These are phyloP conservation scores for Sclerurus mexicanus DNA, from an alignment of 2,113 vertebrate species.

Conservation along the genomic window DNA sequence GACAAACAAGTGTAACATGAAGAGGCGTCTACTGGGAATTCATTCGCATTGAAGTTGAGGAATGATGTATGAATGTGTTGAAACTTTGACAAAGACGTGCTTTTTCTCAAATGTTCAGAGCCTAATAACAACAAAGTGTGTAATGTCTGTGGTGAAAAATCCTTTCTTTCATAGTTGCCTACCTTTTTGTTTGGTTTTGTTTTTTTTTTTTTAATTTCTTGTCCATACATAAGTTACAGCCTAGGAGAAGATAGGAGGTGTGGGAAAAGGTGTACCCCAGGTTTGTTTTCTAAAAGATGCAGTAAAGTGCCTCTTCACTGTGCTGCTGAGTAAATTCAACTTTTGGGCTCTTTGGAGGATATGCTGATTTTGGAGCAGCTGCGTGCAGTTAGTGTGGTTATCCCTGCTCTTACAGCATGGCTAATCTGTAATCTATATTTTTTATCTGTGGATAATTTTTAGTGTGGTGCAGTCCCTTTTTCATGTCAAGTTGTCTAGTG, in stretches of 20 bases:
- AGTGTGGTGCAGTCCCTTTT: background rate
- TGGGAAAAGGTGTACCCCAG: background rate
- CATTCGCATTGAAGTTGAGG: background rate
- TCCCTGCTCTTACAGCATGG: background rate
- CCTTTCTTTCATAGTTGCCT: background rate
- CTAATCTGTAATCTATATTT: background rate
- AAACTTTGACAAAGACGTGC: background rate
- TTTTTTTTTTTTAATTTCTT: background rate
- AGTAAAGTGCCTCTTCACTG: background rate
- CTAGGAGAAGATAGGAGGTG: background rate
- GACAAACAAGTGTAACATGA: slow-evolving; percentile 3
- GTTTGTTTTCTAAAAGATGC: background rate
- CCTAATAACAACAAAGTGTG: background rate
- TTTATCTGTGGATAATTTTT: background rate
- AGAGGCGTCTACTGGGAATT: background rate
- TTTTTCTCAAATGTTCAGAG: slow-evolving; percentile 5
- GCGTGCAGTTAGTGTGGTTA: background rate
- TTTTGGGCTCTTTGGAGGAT: background rate
- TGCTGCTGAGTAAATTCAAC: background rate
- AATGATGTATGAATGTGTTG: slow-evolving; percentile 8
- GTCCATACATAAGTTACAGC: background rate
- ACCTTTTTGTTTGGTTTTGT: background rate
- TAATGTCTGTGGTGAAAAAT: slow-evolving; percentile 15
- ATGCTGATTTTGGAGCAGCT: background rate
- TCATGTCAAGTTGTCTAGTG: background rate